Base-by-base conservation (phyloP, 2,797 vertebrate species). In the Gouania willdenowi region DNA sequence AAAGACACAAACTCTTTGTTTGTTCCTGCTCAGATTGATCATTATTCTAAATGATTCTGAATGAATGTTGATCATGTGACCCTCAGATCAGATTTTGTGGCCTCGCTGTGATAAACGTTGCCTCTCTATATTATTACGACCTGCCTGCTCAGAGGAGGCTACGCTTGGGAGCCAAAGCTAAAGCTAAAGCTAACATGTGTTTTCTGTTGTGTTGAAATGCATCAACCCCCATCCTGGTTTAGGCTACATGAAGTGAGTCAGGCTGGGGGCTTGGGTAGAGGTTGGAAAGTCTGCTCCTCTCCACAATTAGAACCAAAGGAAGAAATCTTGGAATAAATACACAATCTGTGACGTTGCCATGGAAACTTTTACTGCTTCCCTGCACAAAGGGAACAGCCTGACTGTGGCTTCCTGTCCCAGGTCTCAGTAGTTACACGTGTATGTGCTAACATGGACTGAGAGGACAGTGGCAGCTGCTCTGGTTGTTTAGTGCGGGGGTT, bases 341-440 rank as follows among this genome's bases (percentile, higher is more conserved):
- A 74, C 42, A 35, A 49, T 15, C 35, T 24, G 40, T 17, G 41
- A 62, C 66, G 60, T 66, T 74, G 26, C 68, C 41, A 51, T 46
- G 79, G 70, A 77, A 77, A 70, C 9, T 46, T 47, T 69, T 38
- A 58, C 41, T 48, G 37, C n/a, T 32, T 30, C 38, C 49, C 45
- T 27, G 17, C 32, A 42, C 20, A 16, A 33, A 48, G 27, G 43
- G 4, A 33, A 32, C 34, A 8, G 36, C 16, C 34, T 29, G 23
- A 69, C 40, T 67, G 51, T 63, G 75, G 49, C 74, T 74, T 77
- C 18, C 41, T 60, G 60, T 75, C 50, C 32, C 37, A 47, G 48
- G 55, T 16, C 42, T 22, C 9, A 46, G 40, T 28, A 49, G 44
- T 13, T 33, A 12, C 33, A 37, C 37, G 32, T 52, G 41, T 48